A percentile compares a stretch with the other conserved stretches of the same genome.
Evolutionary conservation across 2,797 vertebrate species (phyloP).

Genomic region (Falco naumanni): DNA sequence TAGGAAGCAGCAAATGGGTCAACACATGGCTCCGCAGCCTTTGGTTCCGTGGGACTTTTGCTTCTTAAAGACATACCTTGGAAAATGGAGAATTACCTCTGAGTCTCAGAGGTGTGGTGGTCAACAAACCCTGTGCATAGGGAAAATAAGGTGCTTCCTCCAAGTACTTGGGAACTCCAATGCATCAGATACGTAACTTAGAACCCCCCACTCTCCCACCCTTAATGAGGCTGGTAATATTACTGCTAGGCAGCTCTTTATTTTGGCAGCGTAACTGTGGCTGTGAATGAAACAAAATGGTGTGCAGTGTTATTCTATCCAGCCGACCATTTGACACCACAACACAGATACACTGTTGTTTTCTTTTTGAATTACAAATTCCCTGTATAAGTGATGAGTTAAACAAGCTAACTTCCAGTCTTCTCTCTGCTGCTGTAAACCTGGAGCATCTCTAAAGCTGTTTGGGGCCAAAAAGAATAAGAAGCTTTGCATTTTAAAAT

Average conservation of each 20-base stretch:
- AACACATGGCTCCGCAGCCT: not conserved
- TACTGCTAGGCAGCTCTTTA: not conserved
- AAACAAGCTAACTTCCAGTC: not conserved
- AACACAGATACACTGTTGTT: not conserved
- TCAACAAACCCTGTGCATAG: not conserved
- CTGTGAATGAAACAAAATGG: not conserved
- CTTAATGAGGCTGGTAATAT: not conserved
- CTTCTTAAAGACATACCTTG: not conserved
- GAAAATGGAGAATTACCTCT: not conserved
- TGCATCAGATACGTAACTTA: not conserved
- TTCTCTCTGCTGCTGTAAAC: not conserved
- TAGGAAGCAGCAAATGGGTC: not conserved
- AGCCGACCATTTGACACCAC: not conserved
- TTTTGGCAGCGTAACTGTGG: not conserved
- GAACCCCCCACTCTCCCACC: not conserved
- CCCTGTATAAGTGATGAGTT: not conserved
- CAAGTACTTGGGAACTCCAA: not conserved
- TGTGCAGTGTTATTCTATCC: not conserved
- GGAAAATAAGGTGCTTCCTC: not conserved
- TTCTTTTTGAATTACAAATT: not conserved
- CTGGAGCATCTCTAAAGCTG: not conserved
- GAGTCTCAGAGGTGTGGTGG: not conserved
- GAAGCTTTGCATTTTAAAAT: not conserved
- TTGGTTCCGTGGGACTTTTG: not conserved
- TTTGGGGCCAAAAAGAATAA: not conserved